Evolutionary conservation across 2,113 vertebrate species (phyloP), one percentile per base, ranked within the genome.

Genomic region (Pao palembangensis): DNA sequence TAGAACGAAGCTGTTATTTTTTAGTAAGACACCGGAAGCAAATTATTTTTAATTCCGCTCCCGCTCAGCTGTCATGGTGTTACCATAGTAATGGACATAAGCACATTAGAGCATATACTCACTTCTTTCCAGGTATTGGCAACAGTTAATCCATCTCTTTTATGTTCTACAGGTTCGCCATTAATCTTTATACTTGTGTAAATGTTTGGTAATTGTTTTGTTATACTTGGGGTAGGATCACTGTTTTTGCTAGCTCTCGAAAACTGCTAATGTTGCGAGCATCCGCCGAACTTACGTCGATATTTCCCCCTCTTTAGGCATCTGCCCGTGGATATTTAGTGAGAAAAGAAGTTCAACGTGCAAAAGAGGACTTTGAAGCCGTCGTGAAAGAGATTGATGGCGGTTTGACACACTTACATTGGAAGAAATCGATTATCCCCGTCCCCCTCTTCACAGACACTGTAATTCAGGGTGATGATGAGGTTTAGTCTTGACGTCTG

Each of bases 331-430:
- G 95, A 12, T 88, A 85, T 68, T 76, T 95, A 71, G 61, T 91
- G 62, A 90, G 95, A 73, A 78, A 56, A 31, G 89, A 87, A 5
- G 66, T 98, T 6, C 64, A 49, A 21, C 65, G 61, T 23, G 82
- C 92, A 14, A 86, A 65, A 31, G 63, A 66, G 4, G 92, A 94
- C 17, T 98, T 94, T 80, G 93, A 94, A 73, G 85, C 85, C 7
- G 70, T 89, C 49, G 93, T 97, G 50, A 87, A 13, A 51, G 93
- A 96, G 60, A 86, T 96, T 4, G 95, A 98, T 34, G 95, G 94
- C 2, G 78, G 76, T 14, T 55, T 91, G 80, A 60, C 28, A 6
- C 75, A 61, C 44, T 75, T 97, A 67, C 51, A 53, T 13, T 98
- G 95, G 95, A 85, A 18, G 10, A 79, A 84, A 0, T 21, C 15